These are phyloP conservation scores for Alosa alosa DNA, from an alignment of 2,113 vertebrate species.

Conservation along the genomic window DNA sequence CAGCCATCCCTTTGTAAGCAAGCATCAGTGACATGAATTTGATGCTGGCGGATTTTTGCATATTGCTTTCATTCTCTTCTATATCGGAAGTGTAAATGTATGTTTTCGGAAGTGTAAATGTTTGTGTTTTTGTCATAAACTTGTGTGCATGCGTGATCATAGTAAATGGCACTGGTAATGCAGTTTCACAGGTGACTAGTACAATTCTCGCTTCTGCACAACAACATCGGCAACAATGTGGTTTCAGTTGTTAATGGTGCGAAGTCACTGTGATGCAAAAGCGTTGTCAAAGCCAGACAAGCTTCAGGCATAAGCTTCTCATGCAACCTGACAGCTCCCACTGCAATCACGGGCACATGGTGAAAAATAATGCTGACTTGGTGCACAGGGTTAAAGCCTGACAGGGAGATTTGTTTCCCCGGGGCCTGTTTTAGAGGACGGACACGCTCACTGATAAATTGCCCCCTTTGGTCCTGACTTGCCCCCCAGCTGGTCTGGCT, in stretches of 20 bases:
- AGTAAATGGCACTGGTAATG: background rate
- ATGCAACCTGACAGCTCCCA: background rate
- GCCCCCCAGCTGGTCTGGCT: background rate
- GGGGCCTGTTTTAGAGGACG: slow-evolving; percentile 27
- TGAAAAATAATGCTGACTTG: slow-evolving; percentile 32
- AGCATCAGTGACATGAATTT: too few relatives aligned
- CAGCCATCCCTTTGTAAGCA: too few relatives aligned
- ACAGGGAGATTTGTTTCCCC: slow-evolving; percentile 34
- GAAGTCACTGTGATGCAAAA: background rate
- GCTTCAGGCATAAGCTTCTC: background rate
- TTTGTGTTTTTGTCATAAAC: background rate
- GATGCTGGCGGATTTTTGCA: too few relatives aligned
- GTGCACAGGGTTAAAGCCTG: slow-evolving; percentile 17
- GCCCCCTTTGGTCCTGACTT: slow-evolving; percentile 5
- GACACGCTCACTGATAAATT: slow-evolving; percentile 30
- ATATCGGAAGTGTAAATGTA: background rate
- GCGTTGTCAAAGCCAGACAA: background rate
- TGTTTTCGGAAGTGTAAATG: background rate
- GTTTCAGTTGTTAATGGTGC: background rate
- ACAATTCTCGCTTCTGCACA: background rate
- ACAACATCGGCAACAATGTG: background rate
- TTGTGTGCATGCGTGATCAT: background rate
- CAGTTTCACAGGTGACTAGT: background rate
- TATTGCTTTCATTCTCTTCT: background rate
- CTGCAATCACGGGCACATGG: slow-evolving; percentile 5